Evolutionary conservation across 2,888 invertebrate genomes (phyloP).

Genomic region (Glomeris marginata): DNA sequence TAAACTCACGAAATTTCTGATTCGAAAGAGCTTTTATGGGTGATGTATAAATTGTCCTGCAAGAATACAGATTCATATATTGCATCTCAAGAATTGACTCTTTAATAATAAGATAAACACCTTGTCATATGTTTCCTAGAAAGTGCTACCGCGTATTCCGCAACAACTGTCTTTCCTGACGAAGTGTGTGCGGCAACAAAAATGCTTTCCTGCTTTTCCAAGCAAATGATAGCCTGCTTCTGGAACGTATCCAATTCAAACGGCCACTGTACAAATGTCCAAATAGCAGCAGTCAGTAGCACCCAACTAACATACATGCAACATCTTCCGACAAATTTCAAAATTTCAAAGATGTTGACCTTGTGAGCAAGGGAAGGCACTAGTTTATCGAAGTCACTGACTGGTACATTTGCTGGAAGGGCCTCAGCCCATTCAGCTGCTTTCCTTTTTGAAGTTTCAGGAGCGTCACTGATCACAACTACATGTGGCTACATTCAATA

Average conservation of each 20-base stretch:
- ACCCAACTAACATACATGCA: not conserved
- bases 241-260: slow-evolving; percentile 96
- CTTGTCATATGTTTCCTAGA: slow-evolving; percentile 80
- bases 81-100: not conserved
- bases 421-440: slow-evolving; percentile 64
- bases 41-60: slow-evolving; percentile 85
- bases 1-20: slow-evolving; percentile 97
- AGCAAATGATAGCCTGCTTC: slow-evolving; percentile 84
- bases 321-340: not conserved
- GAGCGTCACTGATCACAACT: slow-evolving; percentile 49
- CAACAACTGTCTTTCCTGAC: slow-evolving; percentile 96
- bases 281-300: not conserved
- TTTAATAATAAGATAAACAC: slow-evolving; percentile 29
- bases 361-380: slow-evolving; percentile 70
- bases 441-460: slow-evolving; percentile 28
- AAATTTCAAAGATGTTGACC: slow-evolving; percentile 19
- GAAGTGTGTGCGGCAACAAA: slow-evolving; percentile 99
- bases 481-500: slow-evolving; percentile 38
- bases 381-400: slow-evolving; percentile 60
- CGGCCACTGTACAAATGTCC: slow-evolving; percentile 38
- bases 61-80: slow-evolving; percentile 13
- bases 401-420: slow-evolving; percentile 64
- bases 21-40: slow-evolving; percentile 98
- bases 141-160: slow-evolving; percentile 96
- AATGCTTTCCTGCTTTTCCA: slow-evolving; percentile 87